Percentiles rank a stretch among this genome's conserved stretches.
Evolutionary conservation across 2,797 vertebrate genomes (phyloP).

Genomic region (Sarcophilus harrisii): DNA sequence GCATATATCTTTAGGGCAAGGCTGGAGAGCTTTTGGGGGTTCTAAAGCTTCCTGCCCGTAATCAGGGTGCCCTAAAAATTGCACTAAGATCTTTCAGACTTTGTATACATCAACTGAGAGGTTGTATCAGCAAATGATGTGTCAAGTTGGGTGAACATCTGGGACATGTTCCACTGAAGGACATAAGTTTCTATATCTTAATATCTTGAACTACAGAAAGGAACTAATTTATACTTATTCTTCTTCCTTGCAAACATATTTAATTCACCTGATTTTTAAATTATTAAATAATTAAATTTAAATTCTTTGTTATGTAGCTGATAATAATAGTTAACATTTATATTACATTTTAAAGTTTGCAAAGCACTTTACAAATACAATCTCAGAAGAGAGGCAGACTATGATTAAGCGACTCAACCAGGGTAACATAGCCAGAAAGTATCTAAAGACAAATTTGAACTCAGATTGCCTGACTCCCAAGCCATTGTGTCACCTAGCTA

Average conservation of each 20-base stretch:
- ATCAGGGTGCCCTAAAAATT: neutral
- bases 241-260: neutral
- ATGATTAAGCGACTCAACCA: neutral
- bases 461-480: neutral
- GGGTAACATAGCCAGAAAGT: neutral
- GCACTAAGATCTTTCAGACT: neutral
- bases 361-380: neutral
- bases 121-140: neutral
- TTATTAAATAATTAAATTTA: neutral
- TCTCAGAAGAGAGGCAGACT: neutral
- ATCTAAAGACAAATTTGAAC: neutral
- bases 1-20: neutral
- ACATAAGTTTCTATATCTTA: neutral
- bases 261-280: neutral
- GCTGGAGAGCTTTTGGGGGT: neutral
- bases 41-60: neutral
- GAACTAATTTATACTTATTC: neutral
- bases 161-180: neutral
- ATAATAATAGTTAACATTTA: neutral
- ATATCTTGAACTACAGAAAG: neutral
- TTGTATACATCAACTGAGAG: neutral
- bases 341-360: neutral
- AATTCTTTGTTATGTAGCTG: neutral
- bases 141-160: neutral
- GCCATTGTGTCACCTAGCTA: neutral